Base-by-base conservation (phyloP, 2,888 invertebrate genomes). In the Rhodophaea formosa region DNA sequence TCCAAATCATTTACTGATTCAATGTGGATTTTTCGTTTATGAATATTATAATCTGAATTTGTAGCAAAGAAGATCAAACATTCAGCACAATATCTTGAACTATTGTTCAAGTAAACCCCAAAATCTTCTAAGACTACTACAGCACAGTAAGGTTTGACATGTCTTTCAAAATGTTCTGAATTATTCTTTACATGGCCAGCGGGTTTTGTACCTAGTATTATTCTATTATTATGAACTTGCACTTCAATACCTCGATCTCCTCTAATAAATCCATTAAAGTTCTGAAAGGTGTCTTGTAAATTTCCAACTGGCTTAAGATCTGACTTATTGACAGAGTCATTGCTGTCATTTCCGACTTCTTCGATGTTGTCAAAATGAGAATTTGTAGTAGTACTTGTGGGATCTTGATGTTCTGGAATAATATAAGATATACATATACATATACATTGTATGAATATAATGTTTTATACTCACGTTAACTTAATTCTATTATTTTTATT, bases 51-150 rank as follows among this genome's bases (percentile, higher is more conserved):
- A 29, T 57, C 57, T 3, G 58, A 30, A 58, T 57, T 63, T 53
- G 69, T 70, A 42, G 82, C 71, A 71, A 86, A 88, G 30, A 86
- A 70, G 63, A 76, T 86, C n/a, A 61, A 62, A 68, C 88, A 88
- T 23, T 61, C 47, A 58, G 68, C 64, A 68, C 88, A 88, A 68
- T 75, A 88, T 59, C 73, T 73, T n/a, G 65, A 68, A 66, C 78
- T 79, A 35, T 57, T 71, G 44, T 69, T 63, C 59, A 88, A 73
- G 62, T 74, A 79, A 12, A 62, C 55, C 29, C 66, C 67, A 45
- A 84, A 59, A 65, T 85, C 75, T 61, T 74, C 64, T 49, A 88
- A 59, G 16, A 59, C 39, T 49, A 85, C 61, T 59, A 67, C 77
- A 12, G 74, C 65, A 35, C 67, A 60, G 61, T 57, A 56, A 10